A percentile compares a stretch with the other conserved stretches of the same genome.
phyloP scores from a whole-genome alignment of 2,797 vertebrate genomes.

The Paratrypauchen microcephalus region DNA sequence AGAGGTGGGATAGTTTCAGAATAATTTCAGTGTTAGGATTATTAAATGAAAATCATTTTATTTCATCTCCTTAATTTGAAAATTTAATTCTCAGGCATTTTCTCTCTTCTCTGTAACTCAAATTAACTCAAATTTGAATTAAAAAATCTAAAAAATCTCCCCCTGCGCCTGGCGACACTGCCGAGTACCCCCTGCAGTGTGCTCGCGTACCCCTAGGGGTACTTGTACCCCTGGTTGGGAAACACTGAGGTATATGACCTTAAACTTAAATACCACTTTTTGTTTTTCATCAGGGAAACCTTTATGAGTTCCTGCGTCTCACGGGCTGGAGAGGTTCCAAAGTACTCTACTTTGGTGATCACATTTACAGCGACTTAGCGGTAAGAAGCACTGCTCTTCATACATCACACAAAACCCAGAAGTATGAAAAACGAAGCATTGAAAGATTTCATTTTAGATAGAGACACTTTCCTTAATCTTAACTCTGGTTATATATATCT shows the following conservation, averaged over 20 bases:
- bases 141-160: no score
- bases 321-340: conserved; percentile 97
- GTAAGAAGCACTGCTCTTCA: conserved; percentile 72
- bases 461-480: conserved; percentile 15
- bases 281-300: conserved; percentile 83
- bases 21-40: no score
- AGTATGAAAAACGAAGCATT: conserved; percentile 14
- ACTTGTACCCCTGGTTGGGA: no score
- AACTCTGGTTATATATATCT: conserved; percentile 14
- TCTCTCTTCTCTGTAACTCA: no score
- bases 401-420: conserved; percentile 13
- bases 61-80: no score
- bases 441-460: conserved; percentile 22
- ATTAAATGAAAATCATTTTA: no score
- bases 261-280: neutral
- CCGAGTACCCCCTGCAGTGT: no score
- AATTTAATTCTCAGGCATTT: no score
- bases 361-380: conserved; percentile 99
- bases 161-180: no score
- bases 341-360: conserved; percentile 98
- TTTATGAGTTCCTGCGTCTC: conserved; percentile 97
- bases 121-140: no score
- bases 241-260: neutral
- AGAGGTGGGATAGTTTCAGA: no score
- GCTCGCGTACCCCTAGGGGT: no score